phyloP scores from a whole-genome alignment of 2,113 vertebrate genomes.

The Conger conger region DNA sequence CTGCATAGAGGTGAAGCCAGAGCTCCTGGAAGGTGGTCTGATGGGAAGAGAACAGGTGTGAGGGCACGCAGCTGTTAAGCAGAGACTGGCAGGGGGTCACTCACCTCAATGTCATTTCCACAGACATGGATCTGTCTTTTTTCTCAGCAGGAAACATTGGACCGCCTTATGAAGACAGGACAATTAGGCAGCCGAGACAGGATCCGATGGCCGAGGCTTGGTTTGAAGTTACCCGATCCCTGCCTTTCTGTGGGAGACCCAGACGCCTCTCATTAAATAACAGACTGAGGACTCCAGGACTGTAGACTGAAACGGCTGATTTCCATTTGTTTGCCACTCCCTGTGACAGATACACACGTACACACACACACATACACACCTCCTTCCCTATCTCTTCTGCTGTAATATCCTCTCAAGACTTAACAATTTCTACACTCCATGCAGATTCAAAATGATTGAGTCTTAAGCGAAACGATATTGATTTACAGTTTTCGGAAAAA shows the following conservation, averaged over 20 bases:
- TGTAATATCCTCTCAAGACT: not conserved
- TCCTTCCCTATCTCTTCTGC: not conserved
- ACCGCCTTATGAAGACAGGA: constrained; percentile 62
- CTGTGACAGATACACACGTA: not conserved
- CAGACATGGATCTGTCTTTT: constrained; percentile 64
- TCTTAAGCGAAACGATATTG: not conserved
- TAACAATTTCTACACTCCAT: not conserved
- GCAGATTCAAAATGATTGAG: not conserved
- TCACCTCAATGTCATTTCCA: constrained; percentile 68
- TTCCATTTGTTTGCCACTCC: constrained; percentile 46
- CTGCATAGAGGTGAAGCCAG: not conserved
- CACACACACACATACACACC: not conserved
- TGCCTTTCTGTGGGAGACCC: constrained; percentile 56
- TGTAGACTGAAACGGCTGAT: constrained; percentile 49
- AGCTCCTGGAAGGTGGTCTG: not conserved
- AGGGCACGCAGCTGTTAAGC: constrained; percentile 22
- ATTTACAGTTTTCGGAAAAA: not conserved
- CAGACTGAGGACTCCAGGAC: constrained; percentile 47
- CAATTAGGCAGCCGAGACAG: constrained; percentile 62
- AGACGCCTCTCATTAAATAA: constrained; percentile 57
- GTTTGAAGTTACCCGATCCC: constrained; percentile 70
- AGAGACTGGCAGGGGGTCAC: constrained; percentile 54
- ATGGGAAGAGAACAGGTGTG: constrained; percentile 48
- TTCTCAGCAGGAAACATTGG: constrained; percentile 60
- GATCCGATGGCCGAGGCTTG: constrained; percentile 67